Evolutionary conservation across 2,797 vertebrate genomes (phyloP).

Genomic region (Hemibagrus guttatus): DNA sequence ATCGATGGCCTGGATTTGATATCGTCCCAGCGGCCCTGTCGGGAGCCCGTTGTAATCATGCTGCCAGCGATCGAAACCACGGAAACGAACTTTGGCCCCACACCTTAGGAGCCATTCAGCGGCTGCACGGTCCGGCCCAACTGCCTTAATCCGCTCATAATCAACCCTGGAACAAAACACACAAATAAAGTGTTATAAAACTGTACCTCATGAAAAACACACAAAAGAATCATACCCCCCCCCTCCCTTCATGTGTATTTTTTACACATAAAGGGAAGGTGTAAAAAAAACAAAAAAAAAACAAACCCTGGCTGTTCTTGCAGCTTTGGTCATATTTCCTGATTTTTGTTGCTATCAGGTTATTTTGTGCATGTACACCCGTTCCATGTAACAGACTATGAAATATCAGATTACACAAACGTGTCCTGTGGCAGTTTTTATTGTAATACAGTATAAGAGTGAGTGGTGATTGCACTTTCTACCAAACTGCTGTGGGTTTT

Average conservation of each 20-base stretch:
- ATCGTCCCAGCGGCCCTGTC: conserved; percentile 80
- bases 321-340: neutral
- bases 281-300: no score
- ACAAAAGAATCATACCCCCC: no score
- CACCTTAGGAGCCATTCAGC: conserved; percentile 96
- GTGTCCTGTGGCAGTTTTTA: neutral
- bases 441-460: neutral
- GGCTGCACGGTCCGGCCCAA: conserved; percentile 89
- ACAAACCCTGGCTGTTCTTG: no score
- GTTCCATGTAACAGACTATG: neutral
- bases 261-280: no score
- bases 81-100: conserved; percentile 86
- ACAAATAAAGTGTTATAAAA: neutral
- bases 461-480: neutral
- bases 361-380: neutral
- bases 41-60: conserved; percentile 92
- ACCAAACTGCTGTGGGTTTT: neutral
- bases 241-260: no score
- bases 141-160: conserved; percentile 83
- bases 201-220: neutral
- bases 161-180: conserved; percentile 81
- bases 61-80: conserved; percentile 87
- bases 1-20: conserved; percentile 90
- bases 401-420: neutral
- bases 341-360: neutral